Base-by-base conservation (phyloP, 2,888 invertebrate genomes). In the Drosophila antonietae region DNA sequence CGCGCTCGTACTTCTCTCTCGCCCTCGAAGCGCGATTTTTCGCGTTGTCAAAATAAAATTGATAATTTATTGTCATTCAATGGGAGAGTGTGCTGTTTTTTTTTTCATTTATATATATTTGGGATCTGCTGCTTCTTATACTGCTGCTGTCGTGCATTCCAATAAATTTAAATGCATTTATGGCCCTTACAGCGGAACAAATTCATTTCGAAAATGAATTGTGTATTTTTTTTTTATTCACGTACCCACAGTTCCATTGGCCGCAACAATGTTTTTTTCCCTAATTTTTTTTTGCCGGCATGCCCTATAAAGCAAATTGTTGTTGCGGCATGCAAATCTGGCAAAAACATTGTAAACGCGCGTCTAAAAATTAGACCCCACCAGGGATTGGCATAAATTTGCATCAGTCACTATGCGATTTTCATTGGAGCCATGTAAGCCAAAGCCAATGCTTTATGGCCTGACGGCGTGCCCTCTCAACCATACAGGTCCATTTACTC, bases 41-140 rank as follows among this genome's bases (percentile, higher is more conserved):
- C 76, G 80, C 88, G 80, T 84, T 87, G 89, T 83, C 86, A 85
- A 90, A 87, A 85, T 88, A 88, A 89, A 88, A 88, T 90, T 88
- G 83, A 84, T 90, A 90, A 90, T 90, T 90, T 90, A 90, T 90
- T 88, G 89, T 90, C 89, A 89, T 90, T 88, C 89, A 90, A 90
- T 90, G 88, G 80, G 69, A 70, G 76, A 75, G 78, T 60, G 67
- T 72, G 65, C 73, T 52, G 52, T 62, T 64, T 71, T 51, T 57
- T 33, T 55, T 56, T 46, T 35, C 20, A 15, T 15, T 28, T 51
- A 33, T 37, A 5, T 52, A 14, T 37, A 23, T 68, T 66, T 44
- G 41, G 15, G 43, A 58, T 53, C 18, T 57, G 60, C 64, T 75
- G 47, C 59, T 76, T 69, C 62, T 73, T 75, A 52, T 44, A 52